Evolutionary conservation across 23 tunicate species (phyloP).

Genomic region (Trididemnum clinides): DNA sequence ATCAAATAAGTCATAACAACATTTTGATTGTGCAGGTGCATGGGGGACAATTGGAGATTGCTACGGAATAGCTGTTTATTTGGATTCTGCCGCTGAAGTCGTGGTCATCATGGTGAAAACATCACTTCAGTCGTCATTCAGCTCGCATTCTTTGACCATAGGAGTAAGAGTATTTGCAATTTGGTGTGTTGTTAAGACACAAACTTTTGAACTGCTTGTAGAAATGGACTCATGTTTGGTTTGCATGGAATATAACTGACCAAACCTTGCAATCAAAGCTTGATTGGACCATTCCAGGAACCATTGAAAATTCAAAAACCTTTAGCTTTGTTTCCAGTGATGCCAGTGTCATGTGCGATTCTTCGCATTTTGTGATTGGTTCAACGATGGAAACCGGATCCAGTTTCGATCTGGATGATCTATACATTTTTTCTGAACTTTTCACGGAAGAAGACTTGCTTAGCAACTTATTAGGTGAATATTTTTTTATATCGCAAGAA

Average conservation of each 20-base stretch:
- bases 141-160: too few species aligned
- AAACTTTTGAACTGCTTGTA: too few species aligned
- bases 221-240: conserved; percentile 62
- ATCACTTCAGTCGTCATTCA: too few species aligned
- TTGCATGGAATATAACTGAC: conserved; percentile 13
- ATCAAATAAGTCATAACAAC: too few species aligned
- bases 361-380: background rate
- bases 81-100: background rate
- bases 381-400: background rate
- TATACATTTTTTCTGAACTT: conserved; percentile 13
- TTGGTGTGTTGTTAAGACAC: too few species aligned
- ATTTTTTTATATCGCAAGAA: too few species aligned
- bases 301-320: background rate
- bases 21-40: too few species aligned
- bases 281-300: background rate
- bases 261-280: background rate
- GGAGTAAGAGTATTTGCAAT: too few species aligned
- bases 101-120: background rate
- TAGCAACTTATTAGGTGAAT: background rate
- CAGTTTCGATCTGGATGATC: conserved; percentile 44
- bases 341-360: background rate
- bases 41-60: background rate
- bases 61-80: background rate
- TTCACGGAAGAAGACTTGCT: background rate
- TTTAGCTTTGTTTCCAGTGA: background rate